These are phyloP conservation scores for Nasonovia ribisnigri DNA, from an alignment of 2,888 invertebrate genomes.

Conservation along the genomic window DNA sequence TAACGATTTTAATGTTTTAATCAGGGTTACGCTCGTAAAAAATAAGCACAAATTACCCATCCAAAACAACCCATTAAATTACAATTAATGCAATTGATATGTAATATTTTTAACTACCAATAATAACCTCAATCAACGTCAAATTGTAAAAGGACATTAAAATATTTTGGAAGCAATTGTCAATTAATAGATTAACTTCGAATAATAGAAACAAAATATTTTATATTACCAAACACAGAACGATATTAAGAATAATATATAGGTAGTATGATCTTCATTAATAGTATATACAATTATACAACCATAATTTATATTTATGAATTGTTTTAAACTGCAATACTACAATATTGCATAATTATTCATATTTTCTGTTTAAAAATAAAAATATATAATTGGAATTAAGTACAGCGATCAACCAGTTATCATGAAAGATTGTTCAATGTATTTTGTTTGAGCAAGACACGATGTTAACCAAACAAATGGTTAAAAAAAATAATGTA, in stretches of 20 bases:
- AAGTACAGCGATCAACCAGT: background rate
- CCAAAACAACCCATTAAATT: background rate
- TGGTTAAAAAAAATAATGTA: background rate
- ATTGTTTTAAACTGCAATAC: background rate
- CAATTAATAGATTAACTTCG: background rate
- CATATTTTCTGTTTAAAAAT: background rate
- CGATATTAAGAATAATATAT: background rate
- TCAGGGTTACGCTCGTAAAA: background rate
- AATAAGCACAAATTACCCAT: background rate
- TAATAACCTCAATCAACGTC: background rate
- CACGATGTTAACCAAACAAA: background rate
- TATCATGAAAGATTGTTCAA: background rate
- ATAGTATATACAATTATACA: background rate
- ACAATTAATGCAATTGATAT: background rate
- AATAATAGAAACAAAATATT: background rate
- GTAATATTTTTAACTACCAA: background rate
- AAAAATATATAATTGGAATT: background rate
- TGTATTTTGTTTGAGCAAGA: constrained; percentile 3
- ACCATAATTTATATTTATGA: background rate
- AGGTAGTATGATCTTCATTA: background rate
- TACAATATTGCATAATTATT: background rate
- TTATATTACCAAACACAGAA: background rate
- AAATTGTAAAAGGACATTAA: background rate
- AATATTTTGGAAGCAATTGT: background rate
- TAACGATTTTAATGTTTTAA: background rate